Conservation (phyloP, 2,113 vertebrate genomes). For the Hippocampus zosterae region DNA sequence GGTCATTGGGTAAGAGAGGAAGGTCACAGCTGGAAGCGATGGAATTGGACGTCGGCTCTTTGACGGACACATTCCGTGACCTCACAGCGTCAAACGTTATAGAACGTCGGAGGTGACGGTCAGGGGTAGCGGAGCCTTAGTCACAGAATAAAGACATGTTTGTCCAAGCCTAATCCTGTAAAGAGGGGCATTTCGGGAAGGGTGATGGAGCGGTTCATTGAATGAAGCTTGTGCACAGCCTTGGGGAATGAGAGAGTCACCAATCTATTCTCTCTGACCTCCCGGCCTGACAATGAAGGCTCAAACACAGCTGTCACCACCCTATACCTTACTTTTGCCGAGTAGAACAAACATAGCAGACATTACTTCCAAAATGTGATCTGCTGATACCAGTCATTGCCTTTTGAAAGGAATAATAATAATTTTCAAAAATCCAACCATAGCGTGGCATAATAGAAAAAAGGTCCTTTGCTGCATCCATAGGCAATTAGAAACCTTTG, state of each 20-base stretch:
- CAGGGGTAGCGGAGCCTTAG: conserved; percentile 16
- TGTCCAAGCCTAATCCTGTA: conserved; percentile 73
- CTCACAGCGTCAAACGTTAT: conserved; percentile 20
- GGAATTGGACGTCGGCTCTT: conserved; percentile 56
- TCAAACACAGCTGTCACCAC: conserved; percentile 73
- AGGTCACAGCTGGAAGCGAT: conserved; percentile 62
- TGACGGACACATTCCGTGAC: conserved; percentile 39
- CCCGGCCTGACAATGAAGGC: conserved; percentile 33
- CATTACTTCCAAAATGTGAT: neutral
- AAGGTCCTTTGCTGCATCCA: no score
- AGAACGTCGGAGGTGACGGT: conserved; percentile 13
- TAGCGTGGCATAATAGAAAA: no score
- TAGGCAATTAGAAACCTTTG: neutral
- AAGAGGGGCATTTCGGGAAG: conserved; percentile 61
- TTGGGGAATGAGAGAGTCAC: conserved; percentile 29
- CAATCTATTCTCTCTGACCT: conserved; percentile 48
- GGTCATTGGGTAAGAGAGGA: conserved; percentile 61
- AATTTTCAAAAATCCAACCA: no score
- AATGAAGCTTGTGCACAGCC: conserved; percentile 67
- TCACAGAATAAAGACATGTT: conserved; percentile 57
- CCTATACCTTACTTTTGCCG: neutral
- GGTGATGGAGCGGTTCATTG: conserved; percentile 65
- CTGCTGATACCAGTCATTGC: neutral
- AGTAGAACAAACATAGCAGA: conserved; percentile 3
- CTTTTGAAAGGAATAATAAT: neutral